Percentiles rank a stretch among this genome's conserved stretches.
Conservation (phyloP, 2,888 invertebrate genomes). For the Drosophila melanosoma region DNA sequence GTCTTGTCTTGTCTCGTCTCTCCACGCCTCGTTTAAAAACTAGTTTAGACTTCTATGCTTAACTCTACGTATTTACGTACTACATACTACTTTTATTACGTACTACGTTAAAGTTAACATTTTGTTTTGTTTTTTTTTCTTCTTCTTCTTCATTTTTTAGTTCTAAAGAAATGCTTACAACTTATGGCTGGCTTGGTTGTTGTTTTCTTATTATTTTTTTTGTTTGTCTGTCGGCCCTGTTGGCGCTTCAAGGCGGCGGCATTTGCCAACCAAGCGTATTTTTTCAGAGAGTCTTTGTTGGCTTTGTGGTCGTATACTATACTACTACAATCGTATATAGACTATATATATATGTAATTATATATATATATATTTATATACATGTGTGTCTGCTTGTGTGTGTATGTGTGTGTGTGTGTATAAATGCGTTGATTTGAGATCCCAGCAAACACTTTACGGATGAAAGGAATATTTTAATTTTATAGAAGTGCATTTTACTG, state of each 20-base stretch:
- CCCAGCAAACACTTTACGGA: constrained; percentile 31
- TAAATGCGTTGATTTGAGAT: constrained; percentile 26
- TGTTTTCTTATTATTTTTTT: constrained; percentile 17
- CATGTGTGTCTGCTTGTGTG: constrained; percentile 16
- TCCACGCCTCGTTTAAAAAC: constrained; percentile 39
- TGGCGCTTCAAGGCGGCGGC: constrained; percentile 40
- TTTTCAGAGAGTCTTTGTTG: constrained; percentile 84
- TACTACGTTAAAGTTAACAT: constrained; percentile 37
- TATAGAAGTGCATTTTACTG: constrained; percentile 9
- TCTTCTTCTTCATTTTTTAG: constrained; percentile 23
- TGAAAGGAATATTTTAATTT: constrained; percentile 14
- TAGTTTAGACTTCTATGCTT: constrained; percentile 53
- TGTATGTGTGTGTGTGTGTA: constrained; percentile 23
- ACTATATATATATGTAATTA: constrained; percentile 25
- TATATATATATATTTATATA: constrained; percentile 7
- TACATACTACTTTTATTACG: constrained; percentile 24
- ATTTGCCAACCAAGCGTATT: constrained; percentile 59
- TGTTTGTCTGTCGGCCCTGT: constrained; percentile 39
- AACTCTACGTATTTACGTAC: constrained; percentile 37
- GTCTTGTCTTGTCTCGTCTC: constrained; percentile 35
- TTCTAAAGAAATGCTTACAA: constrained; percentile 78
- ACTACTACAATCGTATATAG: constrained; percentile 43
- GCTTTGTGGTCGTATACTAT: constrained; percentile 83
- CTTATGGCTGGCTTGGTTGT: constrained; percentile 79
- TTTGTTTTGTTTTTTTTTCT: background rate